phyloP scores from a whole-genome alignment of 2,113 vertebrate species.

The Madoqua kirkii region DNA sequence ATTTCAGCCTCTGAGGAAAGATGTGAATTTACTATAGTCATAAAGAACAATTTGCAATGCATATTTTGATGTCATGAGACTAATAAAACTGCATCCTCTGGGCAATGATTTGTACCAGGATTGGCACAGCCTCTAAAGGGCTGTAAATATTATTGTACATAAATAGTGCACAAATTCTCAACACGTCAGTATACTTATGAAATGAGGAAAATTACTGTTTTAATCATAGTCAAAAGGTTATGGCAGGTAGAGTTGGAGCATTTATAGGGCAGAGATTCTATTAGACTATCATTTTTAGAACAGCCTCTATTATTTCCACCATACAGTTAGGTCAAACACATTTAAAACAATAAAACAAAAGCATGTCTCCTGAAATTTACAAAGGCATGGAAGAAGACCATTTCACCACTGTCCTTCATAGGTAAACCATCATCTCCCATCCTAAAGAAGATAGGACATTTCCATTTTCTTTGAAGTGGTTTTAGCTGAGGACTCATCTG shows the following conservation, averaged over 20 bases:
- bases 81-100: constrained; percentile 12
- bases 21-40: constrained; percentile 37
- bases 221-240: neutral
- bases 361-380: neutral
- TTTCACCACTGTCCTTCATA: neutral
- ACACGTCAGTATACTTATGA: neutral
- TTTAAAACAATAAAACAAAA: neutral
- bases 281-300: neutral
- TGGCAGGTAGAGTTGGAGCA: neutral
- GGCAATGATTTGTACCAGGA: neutral
- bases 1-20: constrained; percentile 17
- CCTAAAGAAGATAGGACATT: neutral
- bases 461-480: neutral
- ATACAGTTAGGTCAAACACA: neutral
- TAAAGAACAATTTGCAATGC: constrained; percentile 40
- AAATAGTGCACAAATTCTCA: neutral
- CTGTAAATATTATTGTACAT: neutral
- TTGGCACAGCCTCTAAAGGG: neutral
- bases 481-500: neutral
- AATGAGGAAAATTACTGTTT: neutral
- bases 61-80: constrained; percentile 38
- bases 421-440: neutral
- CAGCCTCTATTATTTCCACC: neutral
- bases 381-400: neutral
- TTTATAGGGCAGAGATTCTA: neutral